Percentiles rank a stretch among this genome's conserved stretches.
Conservation (phyloP, 1,140 invertebrate species). For the Cherax destructor region DNA sequence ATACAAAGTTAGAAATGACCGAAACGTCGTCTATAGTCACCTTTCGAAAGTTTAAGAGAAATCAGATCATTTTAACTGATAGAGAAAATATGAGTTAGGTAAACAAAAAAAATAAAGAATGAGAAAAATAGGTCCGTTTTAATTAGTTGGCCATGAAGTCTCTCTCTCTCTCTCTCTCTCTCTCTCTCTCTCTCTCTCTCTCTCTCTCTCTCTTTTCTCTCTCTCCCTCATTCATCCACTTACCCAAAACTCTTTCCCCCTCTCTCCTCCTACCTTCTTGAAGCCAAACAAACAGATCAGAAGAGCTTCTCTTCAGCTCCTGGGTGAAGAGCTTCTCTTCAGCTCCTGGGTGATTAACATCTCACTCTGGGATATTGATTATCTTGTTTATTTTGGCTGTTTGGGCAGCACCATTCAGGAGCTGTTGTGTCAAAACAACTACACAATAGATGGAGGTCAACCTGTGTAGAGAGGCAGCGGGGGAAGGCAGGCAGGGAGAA, state of each 20-base stretch:
- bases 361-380: not conserved
- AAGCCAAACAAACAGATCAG: not conserved
- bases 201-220: not conserved
- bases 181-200: not conserved
- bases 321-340: not conserved
- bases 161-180: not conserved
- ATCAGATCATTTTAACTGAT: too few relatives aligned
- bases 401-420: not conserved
- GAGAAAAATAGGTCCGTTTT: too few relatives aligned
- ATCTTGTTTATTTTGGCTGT: conserved; percentile 10
- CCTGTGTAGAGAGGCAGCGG: not conserved
- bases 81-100: too few relatives aligned
- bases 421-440: not conserved
- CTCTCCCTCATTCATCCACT: not conserved
- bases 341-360: conserved; percentile 1
- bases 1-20: too few relatives aligned
- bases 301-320: not conserved
- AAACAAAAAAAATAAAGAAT: too few relatives aligned
- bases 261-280: not conserved
- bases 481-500: too few relatives aligned
- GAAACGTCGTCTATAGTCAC: too few relatives aligned
- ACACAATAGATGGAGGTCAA: not conserved
- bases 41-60: too few relatives aligned
- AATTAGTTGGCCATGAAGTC: not conserved
- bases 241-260: not conserved